Percentiles rank a stretch among this genome's conserved stretches.
phyloP scores from a whole-genome alignment of 2,888 invertebrate genomes.

The Drosophila pseudotalamancana region DNA sequence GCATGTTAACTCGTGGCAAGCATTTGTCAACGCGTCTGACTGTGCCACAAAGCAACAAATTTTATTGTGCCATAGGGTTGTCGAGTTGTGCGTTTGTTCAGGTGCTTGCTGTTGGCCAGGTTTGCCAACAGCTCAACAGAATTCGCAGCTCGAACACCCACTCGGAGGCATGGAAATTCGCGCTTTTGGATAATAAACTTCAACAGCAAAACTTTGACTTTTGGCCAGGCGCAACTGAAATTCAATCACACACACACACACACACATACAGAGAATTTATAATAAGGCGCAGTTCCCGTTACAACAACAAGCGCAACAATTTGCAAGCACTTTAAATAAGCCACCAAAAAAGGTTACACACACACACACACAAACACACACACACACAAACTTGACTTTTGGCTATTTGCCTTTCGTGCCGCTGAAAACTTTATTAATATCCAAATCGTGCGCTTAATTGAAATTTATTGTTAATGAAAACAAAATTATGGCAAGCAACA shows the following conservation, averaged over 20 bases:
- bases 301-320: constrained; percentile 8
- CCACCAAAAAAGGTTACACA: constrained; percentile 48
- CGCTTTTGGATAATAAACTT: constrained; percentile 55
- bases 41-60: constrained; percentile 10
- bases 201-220: constrained; percentile 22
- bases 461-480: constrained; percentile 78
- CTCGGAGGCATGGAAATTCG: constrained; percentile 34
- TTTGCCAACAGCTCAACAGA: constrained; percentile 19
- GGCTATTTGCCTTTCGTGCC: constrained; percentile 66
- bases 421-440: constrained; percentile 75
- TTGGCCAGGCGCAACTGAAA: constrained; percentile 16
- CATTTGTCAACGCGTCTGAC: constrained; percentile 59
- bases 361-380: constrained; percentile 12
- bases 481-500: constrained; percentile 64
- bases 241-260: constrained; percentile 13
- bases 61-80: constrained; percentile 19
- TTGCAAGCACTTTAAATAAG: constrained; percentile 21
- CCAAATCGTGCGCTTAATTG: constrained; percentile 78
- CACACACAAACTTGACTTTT: constrained; percentile 16
- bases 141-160: constrained; percentile 52
- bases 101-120: constrained; percentile 1
- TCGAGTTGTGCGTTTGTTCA: not conserved
- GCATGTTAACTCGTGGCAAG: constrained; percentile 44
- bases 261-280: constrained; percentile 2
- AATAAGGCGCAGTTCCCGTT: constrained; percentile 24